phyloP scores from a whole-genome alignment of 2,113 vertebrate species.

The Lota lota region DNA sequence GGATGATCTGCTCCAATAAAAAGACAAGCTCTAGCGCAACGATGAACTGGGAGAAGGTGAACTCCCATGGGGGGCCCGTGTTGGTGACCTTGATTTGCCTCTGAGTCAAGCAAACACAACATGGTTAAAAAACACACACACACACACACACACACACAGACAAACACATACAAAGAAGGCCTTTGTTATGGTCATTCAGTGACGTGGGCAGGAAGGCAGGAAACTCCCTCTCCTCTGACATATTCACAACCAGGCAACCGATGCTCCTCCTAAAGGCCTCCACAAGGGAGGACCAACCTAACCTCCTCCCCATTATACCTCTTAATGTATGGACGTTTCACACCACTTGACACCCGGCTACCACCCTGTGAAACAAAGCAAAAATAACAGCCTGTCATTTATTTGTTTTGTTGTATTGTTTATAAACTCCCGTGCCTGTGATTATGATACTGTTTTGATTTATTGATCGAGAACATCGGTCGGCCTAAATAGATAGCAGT shows the following conservation, averaged over 20 bases:
- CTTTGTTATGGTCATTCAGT: conserved; percentile 58
- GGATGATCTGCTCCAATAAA: too few species aligned
- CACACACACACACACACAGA: background rate
- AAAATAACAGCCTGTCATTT: conserved; percentile 46
- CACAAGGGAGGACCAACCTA: too few species aligned
- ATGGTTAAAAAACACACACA: background rate
- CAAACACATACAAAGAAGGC: conserved; percentile 7
- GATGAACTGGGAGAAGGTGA: conserved; percentile 12
- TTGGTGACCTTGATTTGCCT: conserved; percentile 32
- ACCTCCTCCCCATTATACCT: conserved; percentile 10
- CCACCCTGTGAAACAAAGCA: conserved; percentile 28
- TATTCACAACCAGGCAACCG: conserved; percentile 34
- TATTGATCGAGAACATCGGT: conserved; percentile 28
- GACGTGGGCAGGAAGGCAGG: conserved; percentile 40
- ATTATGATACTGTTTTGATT: conserved; percentile 46
- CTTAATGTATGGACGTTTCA: conserved; percentile 33
- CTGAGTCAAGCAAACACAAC: conserved; percentile 41
- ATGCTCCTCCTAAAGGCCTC: background rate
- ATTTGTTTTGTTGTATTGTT: conserved; percentile 28
- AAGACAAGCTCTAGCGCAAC: too few species aligned
- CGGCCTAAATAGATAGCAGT: conserved; percentile 46
- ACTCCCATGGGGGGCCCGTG: conserved; percentile 22
- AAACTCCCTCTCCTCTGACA: conserved; percentile 48
- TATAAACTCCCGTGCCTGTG: conserved; percentile 27
- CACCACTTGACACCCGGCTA: conserved; percentile 37